Evolutionary conservation across 2,888 invertebrate species (phyloP).

Genomic region (Nephrotoma guestfalica): DNA sequence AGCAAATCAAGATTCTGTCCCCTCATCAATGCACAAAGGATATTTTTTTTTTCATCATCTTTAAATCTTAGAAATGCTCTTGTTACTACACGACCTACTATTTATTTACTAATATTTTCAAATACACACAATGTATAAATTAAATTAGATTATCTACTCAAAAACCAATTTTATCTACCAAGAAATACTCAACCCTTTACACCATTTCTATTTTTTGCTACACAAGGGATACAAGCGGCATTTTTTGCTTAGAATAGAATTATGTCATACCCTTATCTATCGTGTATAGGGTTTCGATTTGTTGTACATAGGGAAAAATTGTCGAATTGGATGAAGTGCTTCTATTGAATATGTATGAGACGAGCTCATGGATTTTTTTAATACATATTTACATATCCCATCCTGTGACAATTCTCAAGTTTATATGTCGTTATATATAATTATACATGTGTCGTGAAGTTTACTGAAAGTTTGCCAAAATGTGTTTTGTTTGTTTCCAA

Average conservation of each 20-base stretch:
- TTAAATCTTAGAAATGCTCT: background rate
- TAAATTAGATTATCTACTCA: background rate
- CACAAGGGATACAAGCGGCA: background rate
- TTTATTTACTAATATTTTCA: background rate
- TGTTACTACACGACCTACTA: background rate
- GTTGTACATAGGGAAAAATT: background rate
- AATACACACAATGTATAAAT: background rate
- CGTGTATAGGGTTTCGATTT: background rate
- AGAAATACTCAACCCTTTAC: background rate
- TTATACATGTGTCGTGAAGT: too few species aligned
- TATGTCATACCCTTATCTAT: background rate
- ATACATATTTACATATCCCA: too few species aligned
- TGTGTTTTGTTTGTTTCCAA: too few species aligned
- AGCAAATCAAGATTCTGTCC: background rate
- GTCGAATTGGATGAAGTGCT: background rate
- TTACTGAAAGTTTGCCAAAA: too few species aligned
- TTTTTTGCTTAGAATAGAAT: background rate
- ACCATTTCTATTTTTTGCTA: background rate
- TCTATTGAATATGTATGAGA: background rate
- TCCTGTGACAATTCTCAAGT: too few species aligned
- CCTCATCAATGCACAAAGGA: background rate
- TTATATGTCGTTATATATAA: too few species aligned
- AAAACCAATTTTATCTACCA: background rate
- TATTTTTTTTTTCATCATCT: background rate
- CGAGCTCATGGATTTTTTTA: background rate